Evolutionary conservation across 2,797 vertebrate species (phyloP), one percentile per base, ranked within the genome.

Genomic region (Chelon auratus): DNA sequence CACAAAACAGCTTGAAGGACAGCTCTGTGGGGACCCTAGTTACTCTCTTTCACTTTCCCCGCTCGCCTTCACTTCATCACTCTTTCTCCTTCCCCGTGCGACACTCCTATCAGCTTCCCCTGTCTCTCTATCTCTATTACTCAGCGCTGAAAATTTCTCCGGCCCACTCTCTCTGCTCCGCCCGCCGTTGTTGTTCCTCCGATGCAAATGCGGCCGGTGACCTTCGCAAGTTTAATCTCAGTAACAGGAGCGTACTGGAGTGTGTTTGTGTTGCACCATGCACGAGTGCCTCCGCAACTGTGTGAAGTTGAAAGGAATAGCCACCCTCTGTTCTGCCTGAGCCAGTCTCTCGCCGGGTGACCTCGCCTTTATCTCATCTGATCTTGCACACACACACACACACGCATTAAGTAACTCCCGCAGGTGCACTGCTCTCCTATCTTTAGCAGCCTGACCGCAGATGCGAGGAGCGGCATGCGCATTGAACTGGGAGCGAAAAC

Each of bases 1-100:
- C 82, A 85, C 78, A 72, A 81, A 91, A 82, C 84, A 84, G 85
- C 80, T 82, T 90, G 89, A 89, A 91, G 90, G 88, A 90, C 88
- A 84, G 78, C 79, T 77, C 82, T 81, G 84, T 45, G 24, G 84
- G 82, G 84, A 87, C 80, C 62, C 74, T 53, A 75, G 65, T 87
- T 80, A 83, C 89, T 91, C 86, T 83, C 85, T 58, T 70, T 87
- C 83, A 79, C 78, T 79, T 81, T 84, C 69, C 63, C 72, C 24
- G 33, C 82, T 73, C 22, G 68, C 84, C 74, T 75, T 78, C 76
- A 78, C 84, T 91, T 77, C 52, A 73, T 86, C 83, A 78, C 69
- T 68, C 68, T 62, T 15, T 63, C 78, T 63, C 72, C 57, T 67
- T 66, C 53, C 43, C 67, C 39, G 26, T 15, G n/a, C 60, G 72